These are phyloP conservation scores for Raphicerus campestris DNA, from an alignment of 2,113 vertebrate species.

Conservation along the genomic window DNA sequence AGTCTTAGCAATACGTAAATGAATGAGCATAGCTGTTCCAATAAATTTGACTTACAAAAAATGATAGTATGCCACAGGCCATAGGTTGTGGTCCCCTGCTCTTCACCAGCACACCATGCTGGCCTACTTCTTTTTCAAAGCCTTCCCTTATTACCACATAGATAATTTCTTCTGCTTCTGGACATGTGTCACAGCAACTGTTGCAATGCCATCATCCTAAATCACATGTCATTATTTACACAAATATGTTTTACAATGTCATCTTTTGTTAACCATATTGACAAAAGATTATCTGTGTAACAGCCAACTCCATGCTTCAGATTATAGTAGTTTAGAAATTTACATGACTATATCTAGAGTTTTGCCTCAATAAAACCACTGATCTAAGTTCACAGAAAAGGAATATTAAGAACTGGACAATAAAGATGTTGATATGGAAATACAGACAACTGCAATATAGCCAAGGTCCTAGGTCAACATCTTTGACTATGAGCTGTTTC, in stretches of 20 bases:
- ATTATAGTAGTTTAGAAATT: not conserved
- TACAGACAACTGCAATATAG: not conserved
- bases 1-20: not conserved
- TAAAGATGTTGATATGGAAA: not conserved
- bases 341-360: not conserved
- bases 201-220: not conserved
- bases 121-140: not conserved
- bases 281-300: not conserved
- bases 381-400: not conserved
- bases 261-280: not conserved
- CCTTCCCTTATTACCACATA: not conserved
- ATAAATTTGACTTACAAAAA: slow-evolving; percentile 7
- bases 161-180: slow-evolving; percentile 6
- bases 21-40: not conserved
- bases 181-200: not conserved
- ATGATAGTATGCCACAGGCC: not conserved
- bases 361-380: not conserved
- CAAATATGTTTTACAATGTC: not conserved
- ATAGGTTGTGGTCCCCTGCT: not conserved
- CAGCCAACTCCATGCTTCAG: not conserved
- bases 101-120: not conserved
- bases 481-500: not conserved
- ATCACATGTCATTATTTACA: not conserved
- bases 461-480: not conserved
- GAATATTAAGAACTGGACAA: not conserved